Evolutionary conservation across 2,113 vertebrate genomes (phyloP).

Genomic region (Bubo blakistoni): DNA sequence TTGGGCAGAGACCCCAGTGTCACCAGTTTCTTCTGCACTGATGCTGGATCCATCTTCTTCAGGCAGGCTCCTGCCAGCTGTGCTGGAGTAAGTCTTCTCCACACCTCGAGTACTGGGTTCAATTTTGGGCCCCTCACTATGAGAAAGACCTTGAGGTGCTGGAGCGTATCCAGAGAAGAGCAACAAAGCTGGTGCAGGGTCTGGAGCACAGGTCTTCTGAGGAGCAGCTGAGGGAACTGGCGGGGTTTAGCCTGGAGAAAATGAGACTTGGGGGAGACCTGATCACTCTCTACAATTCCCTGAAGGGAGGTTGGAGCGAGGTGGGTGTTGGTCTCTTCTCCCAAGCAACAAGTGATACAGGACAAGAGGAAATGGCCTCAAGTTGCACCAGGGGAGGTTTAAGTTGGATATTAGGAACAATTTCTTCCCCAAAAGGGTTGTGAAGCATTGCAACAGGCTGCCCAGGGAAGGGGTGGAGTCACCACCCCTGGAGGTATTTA

Average conservation of each 20-base stretch:
- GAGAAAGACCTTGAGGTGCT: not conserved
- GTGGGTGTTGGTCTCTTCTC: not conserved
- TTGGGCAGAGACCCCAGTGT: not conserved
- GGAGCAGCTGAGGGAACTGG: not conserved
- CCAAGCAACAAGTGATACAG: not conserved
- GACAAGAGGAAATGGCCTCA: not conserved
- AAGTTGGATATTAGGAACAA: not conserved
- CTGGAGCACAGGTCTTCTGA: not conserved
- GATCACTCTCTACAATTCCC: not conserved
- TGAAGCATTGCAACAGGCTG: no score
- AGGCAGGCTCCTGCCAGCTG: not conserved
- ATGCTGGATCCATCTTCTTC: not conserved
- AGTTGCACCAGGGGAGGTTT: not conserved
- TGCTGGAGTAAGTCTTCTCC: not conserved
- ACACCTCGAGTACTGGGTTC: rapidly evolving
- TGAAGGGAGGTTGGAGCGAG: not conserved
- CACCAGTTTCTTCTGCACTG: not conserved
- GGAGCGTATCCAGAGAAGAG: not conserved
- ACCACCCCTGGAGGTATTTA: not conserved
- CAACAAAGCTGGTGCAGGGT: not conserved
- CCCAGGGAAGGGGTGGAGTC: no score
- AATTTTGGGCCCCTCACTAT: not conserved
- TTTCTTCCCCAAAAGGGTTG: not conserved
- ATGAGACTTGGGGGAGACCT: not conserved
- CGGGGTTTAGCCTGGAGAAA: not conserved